Evolutionary conservation across 2,113 vertebrate genomes (phyloP).

Genomic region (Sturnus vulgaris): DNA sequence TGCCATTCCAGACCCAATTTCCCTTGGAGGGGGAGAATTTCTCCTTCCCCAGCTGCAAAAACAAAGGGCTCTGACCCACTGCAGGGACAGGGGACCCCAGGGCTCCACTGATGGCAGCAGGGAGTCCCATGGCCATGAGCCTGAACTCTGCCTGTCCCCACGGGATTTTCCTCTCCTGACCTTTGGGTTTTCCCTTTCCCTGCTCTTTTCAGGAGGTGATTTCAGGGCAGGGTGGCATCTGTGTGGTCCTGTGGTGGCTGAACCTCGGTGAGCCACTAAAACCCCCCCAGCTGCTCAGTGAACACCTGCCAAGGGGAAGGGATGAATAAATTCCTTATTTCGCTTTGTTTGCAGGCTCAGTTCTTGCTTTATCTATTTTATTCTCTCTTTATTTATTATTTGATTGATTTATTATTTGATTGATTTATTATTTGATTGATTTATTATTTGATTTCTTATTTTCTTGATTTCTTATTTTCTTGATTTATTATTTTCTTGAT

Average conservation of each 20-base stretch:
- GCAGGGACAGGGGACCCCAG: not conserved
- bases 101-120: fast-evolving
- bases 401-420: too few species aligned
- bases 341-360: not conserved
- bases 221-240: not conserved
- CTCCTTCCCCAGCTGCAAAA: not conserved
- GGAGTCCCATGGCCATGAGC: not conserved
- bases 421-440: too few species aligned
- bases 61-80: not conserved
- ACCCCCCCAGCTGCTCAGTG: not conserved
- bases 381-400: too few species aligned
- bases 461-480: too few species aligned
- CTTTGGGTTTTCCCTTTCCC: not conserved
- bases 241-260: not conserved
- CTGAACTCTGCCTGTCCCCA: not conserved
- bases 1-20: not conserved
- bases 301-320: not conserved
- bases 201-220: not conserved
- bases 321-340: not conserved
- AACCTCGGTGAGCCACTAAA: not conserved
- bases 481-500: too few species aligned
- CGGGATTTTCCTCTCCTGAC: not conserved
- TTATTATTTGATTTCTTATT: too few species aligned
- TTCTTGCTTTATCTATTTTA: not conserved
- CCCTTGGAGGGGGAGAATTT: not conserved